Evolutionary conservation across 2,888 invertebrate genomes (phyloP), one percentile per base, ranked within the genome.

Genomic region (Cantharis nigra): DNA sequence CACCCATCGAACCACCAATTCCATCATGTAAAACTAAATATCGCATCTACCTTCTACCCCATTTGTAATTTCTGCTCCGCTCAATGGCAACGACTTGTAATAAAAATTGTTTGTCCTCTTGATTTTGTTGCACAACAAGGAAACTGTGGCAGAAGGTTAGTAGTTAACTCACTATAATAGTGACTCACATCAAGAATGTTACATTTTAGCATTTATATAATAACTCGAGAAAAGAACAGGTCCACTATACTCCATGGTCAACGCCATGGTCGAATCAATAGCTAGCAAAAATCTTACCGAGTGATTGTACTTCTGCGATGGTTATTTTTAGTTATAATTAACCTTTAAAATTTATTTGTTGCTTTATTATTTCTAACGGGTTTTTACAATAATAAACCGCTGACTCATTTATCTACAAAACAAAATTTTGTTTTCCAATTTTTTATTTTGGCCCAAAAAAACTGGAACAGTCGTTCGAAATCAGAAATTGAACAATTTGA

Each of bases 231-330:
- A 82, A 81, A 76, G 76, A 80, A 79, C 82, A 84, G 83, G 80
- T 76, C 81, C 78, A 72, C 79, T 80, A 78, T 78, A 78, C 81
- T 80, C 84, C 87, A 87, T 87, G 87, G 87, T 87, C 87, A 87
- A 87, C 87, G 86, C 87, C 87, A 87, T 84, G 87, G 87, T 84
- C 85, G 84, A 85, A 85, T 84, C 83, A 82, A 84, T 82, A 77
- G 78, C 74, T 72, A 75, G 64, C 72, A 72, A 75, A 75, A 72
- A 71, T 72, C 75, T 75, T 77, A 77, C 65, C 71, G 18, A 72
- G 67, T 49, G 72, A 75, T 78, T 75, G 71, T 78, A 78, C 78
- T 75, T 78, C 72, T 72, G 72, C 28, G 72, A 75, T 30, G 9
- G 63, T 78, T 72, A 78, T 78, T 75, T 78, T 72, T 67, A 67